Percentiles rank a stretch among this genome's conserved stretches.
Evolutionary conservation across 2,888 invertebrate genomes (phyloP).

Genomic region (Lycocerus yunnanus): DNA sequence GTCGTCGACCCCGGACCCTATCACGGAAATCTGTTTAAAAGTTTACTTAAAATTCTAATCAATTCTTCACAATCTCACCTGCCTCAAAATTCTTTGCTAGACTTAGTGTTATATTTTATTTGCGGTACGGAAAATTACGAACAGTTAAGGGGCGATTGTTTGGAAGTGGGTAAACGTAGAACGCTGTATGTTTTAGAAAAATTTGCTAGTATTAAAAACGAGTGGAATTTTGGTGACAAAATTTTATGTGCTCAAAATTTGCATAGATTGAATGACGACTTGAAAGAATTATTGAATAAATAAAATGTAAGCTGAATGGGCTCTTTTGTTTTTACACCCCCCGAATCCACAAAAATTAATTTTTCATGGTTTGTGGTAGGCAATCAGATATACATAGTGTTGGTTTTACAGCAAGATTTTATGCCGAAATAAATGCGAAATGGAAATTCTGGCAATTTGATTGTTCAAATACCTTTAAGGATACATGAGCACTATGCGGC

Average conservation of each 20-base stretch:
- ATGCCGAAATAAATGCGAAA: too few species aligned
- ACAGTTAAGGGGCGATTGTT: constrained; percentile 18
- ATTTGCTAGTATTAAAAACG: background rate
- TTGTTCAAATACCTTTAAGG: too few species aligned
- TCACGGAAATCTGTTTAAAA: constrained; percentile 35
- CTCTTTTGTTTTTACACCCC: too few species aligned
- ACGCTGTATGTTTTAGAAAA: background rate
- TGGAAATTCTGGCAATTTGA: too few species aligned
- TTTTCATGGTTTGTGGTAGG: too few species aligned
- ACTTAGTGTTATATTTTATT: constrained; percentile 44
- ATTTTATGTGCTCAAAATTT: background rate
- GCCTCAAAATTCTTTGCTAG: constrained; percentile 32
- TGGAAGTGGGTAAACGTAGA: background rate
- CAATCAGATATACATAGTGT: too few species aligned
- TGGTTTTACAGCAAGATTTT: too few species aligned
- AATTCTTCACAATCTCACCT: constrained; percentile 36
- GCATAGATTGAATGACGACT: background rate
- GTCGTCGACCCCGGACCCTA: constrained; percentile 24
- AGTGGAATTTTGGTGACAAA: background rate
- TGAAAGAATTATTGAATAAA: background rate
- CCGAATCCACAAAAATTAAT: too few species aligned
- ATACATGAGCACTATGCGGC: too few species aligned
- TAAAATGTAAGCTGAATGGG: background rate
- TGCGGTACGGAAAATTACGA: constrained; percentile 30
- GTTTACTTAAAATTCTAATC: constrained; percentile 38